These are phyloP conservation scores for Protobothrops flavoviridis DNA, from an alignment of 2,113 vertebrate species.

Conservation along the genomic window DNA sequence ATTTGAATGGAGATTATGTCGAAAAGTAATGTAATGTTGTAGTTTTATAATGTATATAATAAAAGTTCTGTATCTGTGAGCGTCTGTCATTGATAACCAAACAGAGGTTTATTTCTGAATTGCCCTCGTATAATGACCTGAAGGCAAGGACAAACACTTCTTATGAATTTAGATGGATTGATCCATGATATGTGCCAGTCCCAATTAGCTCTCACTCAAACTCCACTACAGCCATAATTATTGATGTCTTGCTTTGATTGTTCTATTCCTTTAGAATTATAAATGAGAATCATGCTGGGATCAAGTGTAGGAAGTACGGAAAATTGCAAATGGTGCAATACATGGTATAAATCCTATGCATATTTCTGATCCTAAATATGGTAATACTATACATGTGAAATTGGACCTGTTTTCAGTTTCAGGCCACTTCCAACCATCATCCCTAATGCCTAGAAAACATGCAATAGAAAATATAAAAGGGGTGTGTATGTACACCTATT, in stretches of 20 bases:
- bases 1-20: too few species aligned
- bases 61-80: too few species aligned
- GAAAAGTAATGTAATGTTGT: too few species aligned
- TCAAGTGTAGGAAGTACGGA: neutral
- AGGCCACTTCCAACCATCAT: neutral
- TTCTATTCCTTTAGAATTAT: neutral
- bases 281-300: neutral
- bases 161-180: neutral
- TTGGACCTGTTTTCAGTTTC: neutral
- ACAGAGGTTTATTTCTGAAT: too few species aligned
- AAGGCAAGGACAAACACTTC: neutral
- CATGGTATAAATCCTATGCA: neutral
- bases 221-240: neutral
- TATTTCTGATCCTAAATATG: neutral
- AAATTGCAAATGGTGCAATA: neutral
- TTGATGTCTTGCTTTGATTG: neutral
- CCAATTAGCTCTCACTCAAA: neutral
- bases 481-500: neutral
- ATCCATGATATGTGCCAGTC: neutral
- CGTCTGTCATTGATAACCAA: too few species aligned
- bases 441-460: neutral
- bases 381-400: neutral
- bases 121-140: neutral
- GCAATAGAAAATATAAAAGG: neutral
- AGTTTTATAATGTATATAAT: too few species aligned